Conservation (phyloP, 1,140 invertebrate genomes). For the Nilaparvata lugens region DNA sequence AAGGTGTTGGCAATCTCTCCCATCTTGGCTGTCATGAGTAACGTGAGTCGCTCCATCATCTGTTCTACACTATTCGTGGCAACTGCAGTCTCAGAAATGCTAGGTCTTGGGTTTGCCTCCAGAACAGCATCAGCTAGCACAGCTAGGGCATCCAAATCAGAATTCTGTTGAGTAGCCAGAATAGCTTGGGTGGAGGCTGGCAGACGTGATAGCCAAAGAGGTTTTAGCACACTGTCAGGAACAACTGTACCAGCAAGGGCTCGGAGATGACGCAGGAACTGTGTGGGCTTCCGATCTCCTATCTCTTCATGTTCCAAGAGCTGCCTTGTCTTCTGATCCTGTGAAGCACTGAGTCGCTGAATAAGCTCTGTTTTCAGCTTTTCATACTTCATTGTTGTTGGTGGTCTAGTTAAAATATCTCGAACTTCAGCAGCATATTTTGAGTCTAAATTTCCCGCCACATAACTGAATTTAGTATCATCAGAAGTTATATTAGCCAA, state of each 20-base stretch:
- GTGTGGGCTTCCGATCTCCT: conserved; percentile 31
- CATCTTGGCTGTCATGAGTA: background rate
- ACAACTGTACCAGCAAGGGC: conserved; percentile 20
- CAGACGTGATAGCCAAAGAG: background rate
- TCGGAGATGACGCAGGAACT: conserved; percentile 27
- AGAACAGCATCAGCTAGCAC: too few relatives aligned
- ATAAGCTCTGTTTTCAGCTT: conserved; percentile 29
- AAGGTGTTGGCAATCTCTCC: background rate
- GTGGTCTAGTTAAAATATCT: conserved; percentile 18
- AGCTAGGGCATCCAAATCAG: too few relatives aligned
- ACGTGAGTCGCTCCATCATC: background rate
- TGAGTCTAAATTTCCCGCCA: too few relatives aligned
- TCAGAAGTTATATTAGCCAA: too few relatives aligned
- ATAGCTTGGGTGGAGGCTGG: too few relatives aligned
- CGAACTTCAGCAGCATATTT: too few relatives aligned
- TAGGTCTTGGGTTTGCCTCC: too few relatives aligned
- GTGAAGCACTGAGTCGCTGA: conserved; percentile 19
- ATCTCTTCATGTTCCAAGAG: conserved; percentile 22
- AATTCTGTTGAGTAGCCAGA: too few relatives aligned
- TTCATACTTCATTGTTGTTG: conserved; percentile 14
- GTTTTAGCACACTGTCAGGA: conserved; percentile 29
- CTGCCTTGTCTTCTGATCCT: conserved; percentile 23
- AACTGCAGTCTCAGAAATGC: too few relatives aligned
- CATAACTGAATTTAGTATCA: too few relatives aligned
- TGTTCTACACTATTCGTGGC: too few relatives aligned